A percentile compares a stretch with the other conserved stretches of the same genome.
phyloP scores from a whole-genome alignment of 2,113 vertebrate species.

The Colius striatus region DNA sequence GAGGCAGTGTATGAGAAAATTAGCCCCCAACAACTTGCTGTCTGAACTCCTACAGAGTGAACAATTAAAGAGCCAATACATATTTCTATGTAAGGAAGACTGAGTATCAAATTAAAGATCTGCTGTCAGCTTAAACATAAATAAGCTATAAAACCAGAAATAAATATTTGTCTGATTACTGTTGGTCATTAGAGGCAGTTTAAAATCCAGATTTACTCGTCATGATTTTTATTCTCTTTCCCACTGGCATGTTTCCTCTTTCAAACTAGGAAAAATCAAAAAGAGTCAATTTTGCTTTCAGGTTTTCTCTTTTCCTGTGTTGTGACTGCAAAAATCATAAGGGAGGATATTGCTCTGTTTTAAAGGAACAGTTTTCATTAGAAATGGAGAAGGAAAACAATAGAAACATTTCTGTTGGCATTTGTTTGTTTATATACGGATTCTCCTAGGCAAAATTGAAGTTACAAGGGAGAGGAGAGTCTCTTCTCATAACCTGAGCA shows the following conservation, averaged over 20 bases:
- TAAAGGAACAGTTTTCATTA: conserved; percentile 65
- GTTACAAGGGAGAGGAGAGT: not conserved
- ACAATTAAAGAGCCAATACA: not conserved
- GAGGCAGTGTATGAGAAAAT: not conserved
- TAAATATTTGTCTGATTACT: conserved; percentile 52
- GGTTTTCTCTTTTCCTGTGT: conserved; percentile 33
- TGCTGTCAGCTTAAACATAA: not conserved
- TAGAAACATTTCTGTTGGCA: conserved; percentile 51
- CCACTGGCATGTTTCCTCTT: conserved; percentile 33
- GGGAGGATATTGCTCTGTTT: conserved; percentile 62
- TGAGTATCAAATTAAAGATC: not conserved
- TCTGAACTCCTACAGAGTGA: not conserved
- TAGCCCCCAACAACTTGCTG: not conserved
- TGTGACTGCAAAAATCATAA: conserved; percentile 65
- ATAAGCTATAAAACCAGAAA: conserved; percentile 1
- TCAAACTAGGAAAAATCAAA: conserved; percentile 59
- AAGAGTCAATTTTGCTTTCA: conserved; percentile 58
- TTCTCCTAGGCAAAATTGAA: conserved; percentile 45
- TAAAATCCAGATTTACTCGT: conserved; percentile 31
- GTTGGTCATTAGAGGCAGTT: conserved; percentile 25
- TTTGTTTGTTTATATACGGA: conserved; percentile 60
- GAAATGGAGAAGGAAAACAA: conserved; percentile 55
- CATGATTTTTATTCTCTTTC: conserved; percentile 51
- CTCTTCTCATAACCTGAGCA: not conserved
- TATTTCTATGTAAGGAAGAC: not conserved